Evolutionary conservation across 2,888 invertebrate genomes (phyloP).

Genomic region (Conchocele bisecta): DNA sequence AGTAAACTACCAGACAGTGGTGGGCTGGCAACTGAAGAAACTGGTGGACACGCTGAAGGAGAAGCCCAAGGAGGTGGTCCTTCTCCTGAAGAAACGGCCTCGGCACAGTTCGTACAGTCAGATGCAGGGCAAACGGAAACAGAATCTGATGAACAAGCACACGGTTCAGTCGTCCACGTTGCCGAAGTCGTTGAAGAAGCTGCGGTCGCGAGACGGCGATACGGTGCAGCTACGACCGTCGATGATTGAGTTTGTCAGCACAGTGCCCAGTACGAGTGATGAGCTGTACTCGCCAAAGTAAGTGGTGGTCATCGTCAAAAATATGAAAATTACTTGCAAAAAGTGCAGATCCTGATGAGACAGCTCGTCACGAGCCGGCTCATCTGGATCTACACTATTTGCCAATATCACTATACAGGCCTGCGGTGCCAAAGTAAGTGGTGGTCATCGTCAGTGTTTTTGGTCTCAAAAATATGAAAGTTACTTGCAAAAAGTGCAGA

Average conservation of each 20-base stretch:
- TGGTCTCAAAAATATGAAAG: too few relatives aligned
- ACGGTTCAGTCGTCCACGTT: constrained; percentile 66
- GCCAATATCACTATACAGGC: too few relatives aligned
- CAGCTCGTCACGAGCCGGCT: too few relatives aligned
- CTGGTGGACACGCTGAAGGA: constrained; percentile 88
- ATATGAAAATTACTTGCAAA: too few relatives aligned
- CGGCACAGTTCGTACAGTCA: constrained; percentile 91
- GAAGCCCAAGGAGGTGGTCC: constrained; percentile 90
- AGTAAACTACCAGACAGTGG: constrained; percentile 87
- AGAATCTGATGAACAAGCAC: constrained; percentile 57
- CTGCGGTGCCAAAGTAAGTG: too few relatives aligned
- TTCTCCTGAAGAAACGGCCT: constrained; percentile 92
- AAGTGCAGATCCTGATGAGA: too few relatives aligned
- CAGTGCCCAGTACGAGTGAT: constrained; percentile 55
- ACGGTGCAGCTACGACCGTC: constrained; percentile 70
- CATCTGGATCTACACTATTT: too few relatives aligned
- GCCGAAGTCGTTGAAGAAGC: constrained; percentile 74
- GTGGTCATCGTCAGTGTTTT: too few relatives aligned
- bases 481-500: too few relatives aligned
- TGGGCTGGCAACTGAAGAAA: constrained; percentile 91
- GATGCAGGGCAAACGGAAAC: constrained; percentile 75
- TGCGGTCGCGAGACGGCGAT: constrained; percentile 73
- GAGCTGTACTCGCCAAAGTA: constrained; percentile 73
- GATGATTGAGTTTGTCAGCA: constrained; percentile 72
- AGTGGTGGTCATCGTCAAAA: too few relatives aligned